Evolutionary conservation across 2,888 invertebrate species (phyloP).

Genomic region (Tribolium freemani): DNA sequence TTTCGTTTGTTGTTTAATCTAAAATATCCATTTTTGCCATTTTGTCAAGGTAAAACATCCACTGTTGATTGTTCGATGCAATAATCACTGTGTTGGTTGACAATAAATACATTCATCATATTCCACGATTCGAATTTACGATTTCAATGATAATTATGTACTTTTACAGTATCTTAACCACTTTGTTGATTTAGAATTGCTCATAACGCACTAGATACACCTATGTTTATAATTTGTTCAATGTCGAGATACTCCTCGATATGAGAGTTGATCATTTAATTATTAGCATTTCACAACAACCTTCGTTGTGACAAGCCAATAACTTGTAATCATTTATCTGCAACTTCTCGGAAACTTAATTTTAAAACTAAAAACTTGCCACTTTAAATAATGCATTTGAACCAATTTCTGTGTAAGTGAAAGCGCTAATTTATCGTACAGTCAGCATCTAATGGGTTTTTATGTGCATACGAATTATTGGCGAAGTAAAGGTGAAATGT

Average conservation of each 20-base stretch:
- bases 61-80: background rate
- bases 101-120: background rate
- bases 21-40: too few species aligned
- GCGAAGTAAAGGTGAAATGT: constrained; percentile 17
- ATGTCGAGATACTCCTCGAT: constrained; percentile 31
- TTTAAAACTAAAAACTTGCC: constrained; percentile 9
- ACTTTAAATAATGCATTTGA: constrained; percentile 28
- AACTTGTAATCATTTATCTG: constrained; percentile 28
- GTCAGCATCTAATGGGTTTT: constrained; percentile 19
- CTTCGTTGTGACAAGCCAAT: constrained; percentile 29
- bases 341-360: constrained; percentile 19
- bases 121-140: background rate
- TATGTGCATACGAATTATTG: constrained; percentile 22
- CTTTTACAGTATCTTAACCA: background rate
- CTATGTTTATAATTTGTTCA: constrained; percentile 27
- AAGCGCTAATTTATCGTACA: constrained; percentile 28
- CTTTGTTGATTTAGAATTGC: constrained; percentile 16
- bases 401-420: constrained; percentile 34
- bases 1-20: too few species aligned
- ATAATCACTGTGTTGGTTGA: background rate
- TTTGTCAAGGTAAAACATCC: too few species aligned
- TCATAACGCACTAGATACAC: constrained; percentile 22
- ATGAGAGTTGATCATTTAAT: constrained; percentile 29
- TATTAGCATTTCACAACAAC: constrained; percentile 27
- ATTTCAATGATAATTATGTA: background rate